These are phyloP conservation scores for Haplochromis burtoni DNA, from an alignment of 2,113 vertebrate genomes.

Conservation along the genomic window DNA sequence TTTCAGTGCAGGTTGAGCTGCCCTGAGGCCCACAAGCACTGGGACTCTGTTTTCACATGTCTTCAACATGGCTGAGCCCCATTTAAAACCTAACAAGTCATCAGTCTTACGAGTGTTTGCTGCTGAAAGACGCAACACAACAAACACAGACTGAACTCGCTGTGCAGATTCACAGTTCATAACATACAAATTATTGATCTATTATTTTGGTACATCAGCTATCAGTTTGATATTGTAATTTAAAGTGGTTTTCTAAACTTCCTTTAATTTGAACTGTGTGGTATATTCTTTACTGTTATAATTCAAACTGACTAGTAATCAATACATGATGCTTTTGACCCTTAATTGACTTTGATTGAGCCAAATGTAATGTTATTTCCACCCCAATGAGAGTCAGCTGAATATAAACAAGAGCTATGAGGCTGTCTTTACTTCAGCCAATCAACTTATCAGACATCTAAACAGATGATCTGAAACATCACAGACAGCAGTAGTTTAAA, in stretches of 20 bases:
- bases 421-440: background rate
- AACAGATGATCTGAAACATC: background rate
- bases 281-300: background rate
- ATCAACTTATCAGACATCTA: background rate
- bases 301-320: slow-evolving; percentile 24
- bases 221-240: background rate
- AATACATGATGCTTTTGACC: slow-evolving; percentile 13
- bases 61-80: slow-evolving; percentile 16
- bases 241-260: background rate
- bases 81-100: slow-evolving; percentile 19
- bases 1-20: slow-evolving; percentile 27
- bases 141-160: background rate
- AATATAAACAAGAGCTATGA: slow-evolving; percentile 15
- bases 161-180: background rate
- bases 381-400: background rate
- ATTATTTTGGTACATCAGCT: background rate
- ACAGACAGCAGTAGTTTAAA: background rate
- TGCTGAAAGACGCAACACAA: background rate
- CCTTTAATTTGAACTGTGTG: background rate
- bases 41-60: slow-evolving; percentile 36
- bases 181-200: background rate
- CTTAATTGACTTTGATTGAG: slow-evolving; percentile 23
- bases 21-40: background rate
- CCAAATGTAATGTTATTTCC: background rate
- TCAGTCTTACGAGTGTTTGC: slow-evolving; percentile 3